Conservation (phyloP, 2,888 invertebrate genomes). For the Catocala nupta region DNA sequence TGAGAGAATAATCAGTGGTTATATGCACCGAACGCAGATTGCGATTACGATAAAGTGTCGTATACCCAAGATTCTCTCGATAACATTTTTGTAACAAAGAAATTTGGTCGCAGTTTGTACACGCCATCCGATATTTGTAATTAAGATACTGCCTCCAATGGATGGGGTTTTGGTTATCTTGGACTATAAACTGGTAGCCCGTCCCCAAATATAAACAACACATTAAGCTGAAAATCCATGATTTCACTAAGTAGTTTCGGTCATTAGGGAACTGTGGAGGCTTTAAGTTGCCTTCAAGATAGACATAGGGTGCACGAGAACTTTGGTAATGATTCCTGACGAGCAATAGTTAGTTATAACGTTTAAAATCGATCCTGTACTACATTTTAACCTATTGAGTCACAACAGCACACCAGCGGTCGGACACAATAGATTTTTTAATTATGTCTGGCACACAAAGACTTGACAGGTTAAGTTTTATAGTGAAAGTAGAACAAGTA, state of each 20-base stretch:
- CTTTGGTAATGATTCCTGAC: slow-evolving; percentile 3
- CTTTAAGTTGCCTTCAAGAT: slow-evolving; percentile 12
- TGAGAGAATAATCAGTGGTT: not conserved
- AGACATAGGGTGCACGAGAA: not conserved
- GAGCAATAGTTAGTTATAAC: not conserved
- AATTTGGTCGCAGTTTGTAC: not conserved
- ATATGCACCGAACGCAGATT: not conserved
- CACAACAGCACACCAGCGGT: too few species aligned
- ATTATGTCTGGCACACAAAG: too few species aligned
- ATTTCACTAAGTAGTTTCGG: slow-evolving; percentile 27
- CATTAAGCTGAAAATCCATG: slow-evolving; percentile 16
- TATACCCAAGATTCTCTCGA: not conserved
- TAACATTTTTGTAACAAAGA: slow-evolving; percentile 1
- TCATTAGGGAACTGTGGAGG: slow-evolving; percentile 22
- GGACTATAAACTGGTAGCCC: slow-evolving; percentile 4
- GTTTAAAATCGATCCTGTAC: too few species aligned
- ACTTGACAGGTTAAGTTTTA: too few species aligned
- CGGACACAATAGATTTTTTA: too few species aligned
- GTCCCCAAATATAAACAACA: slow-evolving; percentile 15
- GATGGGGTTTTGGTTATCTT: slow-evolving; percentile 15
- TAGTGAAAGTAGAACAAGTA: too few species aligned
- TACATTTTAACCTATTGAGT: too few species aligned
- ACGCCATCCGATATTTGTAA: not conserved
- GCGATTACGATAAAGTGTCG: not conserved
- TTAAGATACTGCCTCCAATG: slow-evolving; percentile 9